Conservation (phyloP, 2,888 invertebrate species). For the Galerucella calmariensis region DNA sequence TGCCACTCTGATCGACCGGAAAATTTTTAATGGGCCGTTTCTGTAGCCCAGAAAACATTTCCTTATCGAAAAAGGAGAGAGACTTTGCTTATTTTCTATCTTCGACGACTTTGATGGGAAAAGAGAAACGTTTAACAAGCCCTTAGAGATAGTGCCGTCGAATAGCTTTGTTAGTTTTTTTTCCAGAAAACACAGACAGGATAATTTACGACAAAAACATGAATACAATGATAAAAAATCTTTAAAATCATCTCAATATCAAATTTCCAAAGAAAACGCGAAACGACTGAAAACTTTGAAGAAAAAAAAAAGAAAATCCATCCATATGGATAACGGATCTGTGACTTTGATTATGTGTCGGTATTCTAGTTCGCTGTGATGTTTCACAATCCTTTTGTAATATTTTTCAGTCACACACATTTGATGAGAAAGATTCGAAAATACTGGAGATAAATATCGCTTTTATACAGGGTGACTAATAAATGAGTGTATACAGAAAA, state of each 20-base stretch:
- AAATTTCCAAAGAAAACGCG: background rate
- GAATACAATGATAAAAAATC: background rate
- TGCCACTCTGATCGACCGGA: constrained; percentile 13
- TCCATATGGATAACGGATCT: background rate
- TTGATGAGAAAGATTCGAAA: background rate
- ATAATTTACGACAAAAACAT: background rate
- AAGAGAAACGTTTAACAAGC: constrained; percentile 11
- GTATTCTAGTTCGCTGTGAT: background rate
- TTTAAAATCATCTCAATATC: background rate
- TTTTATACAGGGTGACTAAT: too few relatives aligned
- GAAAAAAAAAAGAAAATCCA: background rate
- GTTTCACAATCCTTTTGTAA: background rate
- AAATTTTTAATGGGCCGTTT: constrained; percentile 26
- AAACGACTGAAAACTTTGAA: background rate
- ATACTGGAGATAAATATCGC: background rate
- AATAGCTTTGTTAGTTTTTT: background rate
- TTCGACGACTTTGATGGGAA: background rate
- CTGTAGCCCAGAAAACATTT: constrained; percentile 21
- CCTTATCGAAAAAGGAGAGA: constrained; percentile 21
- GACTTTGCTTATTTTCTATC: background rate
- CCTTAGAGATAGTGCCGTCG: background rate
- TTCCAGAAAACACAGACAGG: background rate
- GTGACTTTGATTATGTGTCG: background rate
- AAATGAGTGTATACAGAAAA: too few relatives aligned
- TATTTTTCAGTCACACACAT: background rate